A percentile compares a stretch with the other conserved stretches of the same genome.
phyloP scores from a whole-genome alignment of 2,113 vertebrate species.

The Chroicocephalus ridibundus region DNA sequence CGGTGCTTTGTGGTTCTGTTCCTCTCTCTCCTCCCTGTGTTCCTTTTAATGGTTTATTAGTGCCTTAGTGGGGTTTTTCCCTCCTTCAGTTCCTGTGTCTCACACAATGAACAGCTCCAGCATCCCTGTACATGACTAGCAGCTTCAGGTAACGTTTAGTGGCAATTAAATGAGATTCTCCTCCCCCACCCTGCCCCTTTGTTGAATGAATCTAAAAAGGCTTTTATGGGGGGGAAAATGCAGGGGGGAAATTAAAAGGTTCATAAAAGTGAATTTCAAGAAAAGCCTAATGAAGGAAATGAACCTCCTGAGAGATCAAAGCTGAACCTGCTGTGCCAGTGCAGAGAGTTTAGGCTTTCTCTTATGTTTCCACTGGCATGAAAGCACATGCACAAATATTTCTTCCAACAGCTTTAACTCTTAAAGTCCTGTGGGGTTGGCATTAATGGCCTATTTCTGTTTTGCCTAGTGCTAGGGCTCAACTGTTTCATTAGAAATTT shows the following conservation, averaged over 20 bases:
- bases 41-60: not conserved
- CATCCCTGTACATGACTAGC: not conserved
- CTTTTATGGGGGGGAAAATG: not conserved
- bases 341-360: slow-evolving; percentile 33
- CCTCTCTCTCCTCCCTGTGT: not conserved
- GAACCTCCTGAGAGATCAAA: slow-evolving; percentile 70
- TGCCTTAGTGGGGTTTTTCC: not conserved
- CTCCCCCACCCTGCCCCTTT: slow-evolving; percentile 11
- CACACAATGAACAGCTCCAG: not conserved
- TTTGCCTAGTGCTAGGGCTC: not conserved
- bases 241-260: slow-evolving; percentile 45
- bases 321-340: slow-evolving; percentile 58
- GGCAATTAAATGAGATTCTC: slow-evolving; percentile 34
- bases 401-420: slow-evolving; percentile 42
- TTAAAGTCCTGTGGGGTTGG: not conserved
- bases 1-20: not conserved
- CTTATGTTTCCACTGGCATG: slow-evolving; percentile 53
- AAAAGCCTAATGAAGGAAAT: slow-evolving; percentile 62
- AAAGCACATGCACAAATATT: slow-evolving; percentile 41
- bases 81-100: not conserved
- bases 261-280: slow-evolving; percentile 63
- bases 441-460: not conserved
- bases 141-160: slow-evolving; percentile 29
- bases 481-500: not conserved
- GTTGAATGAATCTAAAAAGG: slow-evolving; percentile 21